These are phyloP conservation scores for Halictus rubicundus DNA, from an alignment of 1,140 invertebrate species.

Conservation along the genomic window DNA sequence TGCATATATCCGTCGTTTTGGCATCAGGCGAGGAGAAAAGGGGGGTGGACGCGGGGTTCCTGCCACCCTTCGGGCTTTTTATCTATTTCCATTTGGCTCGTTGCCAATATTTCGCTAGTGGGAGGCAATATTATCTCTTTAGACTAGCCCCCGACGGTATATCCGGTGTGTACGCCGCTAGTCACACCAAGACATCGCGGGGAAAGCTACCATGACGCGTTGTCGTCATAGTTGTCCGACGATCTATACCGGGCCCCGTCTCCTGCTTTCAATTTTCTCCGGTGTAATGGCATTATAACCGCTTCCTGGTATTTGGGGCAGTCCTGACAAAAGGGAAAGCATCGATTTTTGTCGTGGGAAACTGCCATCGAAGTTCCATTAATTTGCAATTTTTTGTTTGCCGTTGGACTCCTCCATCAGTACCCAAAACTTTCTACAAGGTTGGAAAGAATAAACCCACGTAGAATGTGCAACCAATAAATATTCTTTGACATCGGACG, in stretches of 20 bases:
- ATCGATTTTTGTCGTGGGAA: no score
- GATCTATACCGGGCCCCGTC: conserved; percentile 3
- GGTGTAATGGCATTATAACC: background rate
- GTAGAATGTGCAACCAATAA: no score
- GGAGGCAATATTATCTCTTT: conserved; percentile 76
- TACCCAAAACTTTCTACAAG: no score
- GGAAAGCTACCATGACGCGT: conserved; percentile 64
- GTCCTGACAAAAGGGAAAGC: no score
- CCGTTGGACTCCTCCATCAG: no score
- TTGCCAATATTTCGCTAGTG: conserved; percentile 75
- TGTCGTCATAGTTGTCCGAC: conserved; percentile 57
- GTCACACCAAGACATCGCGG: conserved; percentile 49
- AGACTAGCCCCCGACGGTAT: conserved; percentile 64
- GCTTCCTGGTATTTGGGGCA: background rate
- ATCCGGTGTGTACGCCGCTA: conserved; percentile 59
- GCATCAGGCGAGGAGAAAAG: background rate
- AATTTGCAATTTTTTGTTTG: no score
- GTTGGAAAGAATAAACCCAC: no score
- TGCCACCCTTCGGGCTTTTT: conserved; percentile 70
- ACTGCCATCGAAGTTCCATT: no score
- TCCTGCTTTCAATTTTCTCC: background rate
- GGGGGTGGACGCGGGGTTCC: background rate
- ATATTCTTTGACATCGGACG: no score
- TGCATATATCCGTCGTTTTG: conserved; percentile 22
- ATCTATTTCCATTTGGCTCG: conserved; percentile 78